phyloP scores from a whole-genome alignment of 2,888 invertebrate species.

The Phyto melanocephala region DNA sequence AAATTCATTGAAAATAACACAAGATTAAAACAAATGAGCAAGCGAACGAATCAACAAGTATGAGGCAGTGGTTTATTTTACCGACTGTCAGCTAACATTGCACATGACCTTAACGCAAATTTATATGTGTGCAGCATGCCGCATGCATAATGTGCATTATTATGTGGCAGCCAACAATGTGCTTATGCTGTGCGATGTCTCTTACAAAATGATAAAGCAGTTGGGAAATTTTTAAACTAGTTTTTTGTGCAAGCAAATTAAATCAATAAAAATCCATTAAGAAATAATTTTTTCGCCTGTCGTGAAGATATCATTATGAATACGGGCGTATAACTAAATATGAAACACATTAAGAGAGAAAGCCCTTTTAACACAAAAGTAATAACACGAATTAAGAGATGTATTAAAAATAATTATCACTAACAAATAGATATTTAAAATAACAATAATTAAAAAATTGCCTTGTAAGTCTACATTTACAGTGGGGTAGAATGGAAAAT shows the following conservation, averaged over 20 bases:
- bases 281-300: slow-evolving; percentile 22
- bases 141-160: slow-evolving; percentile 53
- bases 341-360: slow-evolving; percentile 20
- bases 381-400: not conserved
- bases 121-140: slow-evolving; percentile 43
- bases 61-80: slow-evolving; percentile 41
- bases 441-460: no score
- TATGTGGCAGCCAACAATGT: slow-evolving; percentile 45
- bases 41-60: not conserved
- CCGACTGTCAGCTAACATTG: slow-evolving; percentile 46
- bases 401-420: slow-evolving; percentile 7
- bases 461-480: no score
- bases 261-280: slow-evolving; percentile 55
- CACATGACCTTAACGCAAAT: slow-evolving; percentile 61
- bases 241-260: slow-evolving; percentile 60
- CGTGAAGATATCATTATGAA: slow-evolving; percentile 25
- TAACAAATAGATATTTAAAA: slow-evolving; percentile 8
- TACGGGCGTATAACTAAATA: not conserved
- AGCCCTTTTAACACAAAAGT: slow-evolving; percentile 40
- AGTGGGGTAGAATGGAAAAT: no score
- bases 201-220: slow-evolving; percentile 57
- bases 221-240: slow-evolving; percentile 73
- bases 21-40: slow-evolving; percentile 31
- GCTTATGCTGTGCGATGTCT: slow-evolving; percentile 5
- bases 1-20: slow-evolving; percentile 35